These are phyloP conservation scores for Pelodytes ibericus DNA, from an alignment of 2,797 vertebrate genomes.

Conservation along the genomic window DNA sequence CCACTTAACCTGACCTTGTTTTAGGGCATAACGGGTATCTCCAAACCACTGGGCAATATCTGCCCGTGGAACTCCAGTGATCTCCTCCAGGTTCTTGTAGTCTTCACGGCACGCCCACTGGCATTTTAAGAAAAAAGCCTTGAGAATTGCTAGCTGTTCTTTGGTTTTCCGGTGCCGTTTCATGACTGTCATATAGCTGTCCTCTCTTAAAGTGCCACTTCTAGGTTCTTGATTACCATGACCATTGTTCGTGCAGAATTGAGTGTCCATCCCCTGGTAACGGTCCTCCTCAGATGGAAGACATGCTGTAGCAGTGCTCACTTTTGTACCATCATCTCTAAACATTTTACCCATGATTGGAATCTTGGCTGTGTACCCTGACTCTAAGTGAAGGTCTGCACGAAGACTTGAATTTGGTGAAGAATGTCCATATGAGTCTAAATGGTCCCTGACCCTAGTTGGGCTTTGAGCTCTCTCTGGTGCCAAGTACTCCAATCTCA, in stretches of 20 bases:
- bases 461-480: not conserved
- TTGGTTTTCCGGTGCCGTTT: constrained; percentile 84
- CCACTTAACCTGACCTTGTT: constrained; percentile 89
- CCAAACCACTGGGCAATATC: constrained; percentile 95
- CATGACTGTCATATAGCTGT: constrained; percentile 57
- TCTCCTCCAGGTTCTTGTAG: constrained; percentile 83
- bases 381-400: not conserved
- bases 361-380: not conserved
- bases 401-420: not conserved
- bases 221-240: constrained; percentile 11
- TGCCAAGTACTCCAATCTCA: not conserved
- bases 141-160: constrained; percentile 86
- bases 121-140: constrained; percentile 85
- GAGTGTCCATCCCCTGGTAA: not conserved
- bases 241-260: constrained; percentile 3
- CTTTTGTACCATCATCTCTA: not conserved
- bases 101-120: constrained; percentile 89
- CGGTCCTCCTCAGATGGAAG: constrained; percentile 19
- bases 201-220: constrained; percentile 16
- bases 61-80: constrained; percentile 83
- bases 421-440: not conserved
- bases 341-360: not conserved
- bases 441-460: not conserved
- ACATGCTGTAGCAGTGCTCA: not conserved
- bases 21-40: constrained; percentile 89